Conservation (phyloP, 1,140 invertebrate species). For the Ceratitis capitata region DNA sequence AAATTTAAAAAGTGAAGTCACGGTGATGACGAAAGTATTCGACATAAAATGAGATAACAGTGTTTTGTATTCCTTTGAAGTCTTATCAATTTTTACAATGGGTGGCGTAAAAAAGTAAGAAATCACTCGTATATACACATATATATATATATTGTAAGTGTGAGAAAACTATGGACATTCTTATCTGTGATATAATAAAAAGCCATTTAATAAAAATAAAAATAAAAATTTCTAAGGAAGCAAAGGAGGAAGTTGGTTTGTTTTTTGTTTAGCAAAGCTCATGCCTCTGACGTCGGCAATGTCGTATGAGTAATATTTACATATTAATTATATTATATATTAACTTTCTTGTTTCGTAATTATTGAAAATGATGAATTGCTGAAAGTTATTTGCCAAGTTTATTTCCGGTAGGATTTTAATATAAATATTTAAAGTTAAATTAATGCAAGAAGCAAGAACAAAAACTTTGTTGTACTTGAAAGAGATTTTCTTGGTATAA, state of each 20-base stretch:
- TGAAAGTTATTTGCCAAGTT: no score
- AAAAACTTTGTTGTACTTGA: no score
- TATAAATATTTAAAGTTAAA: no score
- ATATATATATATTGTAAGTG: background rate
- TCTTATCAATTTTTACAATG: background rate
- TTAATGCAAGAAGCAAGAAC: no score
- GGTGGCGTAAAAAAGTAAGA: background rate
- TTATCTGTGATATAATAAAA: background rate
- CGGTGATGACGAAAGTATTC: background rate
- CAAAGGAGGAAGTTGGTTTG: background rate
- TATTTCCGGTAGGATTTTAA: no score
- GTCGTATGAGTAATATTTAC: background rate
- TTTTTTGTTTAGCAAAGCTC: background rate
- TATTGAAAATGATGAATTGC: no score
- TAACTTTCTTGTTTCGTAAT: no score
- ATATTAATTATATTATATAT: no score
- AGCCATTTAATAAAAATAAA: background rate
- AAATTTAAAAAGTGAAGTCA: background rate
- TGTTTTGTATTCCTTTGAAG: background rate
- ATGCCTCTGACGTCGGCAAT: background rate
- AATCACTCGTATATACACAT: background rate
- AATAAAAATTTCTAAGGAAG: background rate
- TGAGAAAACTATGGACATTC: background rate
- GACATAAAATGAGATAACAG: background rate
- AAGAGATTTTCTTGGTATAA: no score